phyloP scores from a whole-genome alignment of 2,113 vertebrate genomes.

The Cyprichromis sp. region DNA sequence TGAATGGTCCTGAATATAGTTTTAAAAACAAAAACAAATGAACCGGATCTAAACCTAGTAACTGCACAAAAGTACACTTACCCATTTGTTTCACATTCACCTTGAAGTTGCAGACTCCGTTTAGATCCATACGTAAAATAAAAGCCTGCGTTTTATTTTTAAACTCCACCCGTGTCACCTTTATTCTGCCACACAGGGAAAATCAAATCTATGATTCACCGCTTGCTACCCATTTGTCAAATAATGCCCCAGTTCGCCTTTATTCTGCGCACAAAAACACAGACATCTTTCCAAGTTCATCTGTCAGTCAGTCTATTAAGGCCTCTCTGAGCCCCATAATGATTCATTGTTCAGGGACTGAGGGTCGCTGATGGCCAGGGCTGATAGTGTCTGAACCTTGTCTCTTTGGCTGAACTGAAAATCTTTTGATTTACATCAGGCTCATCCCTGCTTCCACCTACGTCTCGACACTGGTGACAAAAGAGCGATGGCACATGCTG shows the following conservation, averaged over 20 bases:
- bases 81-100: background rate
- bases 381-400: slow-evolving; percentile 58
- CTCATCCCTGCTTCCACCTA: slow-evolving; percentile 41
- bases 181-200: background rate
- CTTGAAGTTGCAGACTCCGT: background rate
- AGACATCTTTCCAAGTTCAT: slow-evolving; percentile 41
- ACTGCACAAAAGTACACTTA: background rate
- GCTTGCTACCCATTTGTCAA: background rate
- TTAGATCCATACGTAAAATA: background rate
- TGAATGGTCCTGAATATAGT: background rate
- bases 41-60: background rate
- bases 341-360: slow-evolving; percentile 64
- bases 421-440: slow-evolving; percentile 64
- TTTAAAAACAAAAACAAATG: background rate
- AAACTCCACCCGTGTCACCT: background rate
- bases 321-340: slow-evolving; percentile 56
- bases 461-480: slow-evolving; percentile 51
- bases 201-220: background rate
- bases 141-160: background rate
- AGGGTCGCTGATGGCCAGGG: slow-evolving; percentile 61
- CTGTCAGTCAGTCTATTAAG: slow-evolving; percentile 67
- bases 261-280: background rate
- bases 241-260: background rate
- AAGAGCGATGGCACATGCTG: slow-evolving; percentile 52
- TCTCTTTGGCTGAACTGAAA: slow-evolving; percentile 44